Evolutionary conservation across 2,113 vertebrate species (phyloP), one percentile per base, ranked within the genome.

Genomic region (Heloderma charlesbogerti): DNA sequence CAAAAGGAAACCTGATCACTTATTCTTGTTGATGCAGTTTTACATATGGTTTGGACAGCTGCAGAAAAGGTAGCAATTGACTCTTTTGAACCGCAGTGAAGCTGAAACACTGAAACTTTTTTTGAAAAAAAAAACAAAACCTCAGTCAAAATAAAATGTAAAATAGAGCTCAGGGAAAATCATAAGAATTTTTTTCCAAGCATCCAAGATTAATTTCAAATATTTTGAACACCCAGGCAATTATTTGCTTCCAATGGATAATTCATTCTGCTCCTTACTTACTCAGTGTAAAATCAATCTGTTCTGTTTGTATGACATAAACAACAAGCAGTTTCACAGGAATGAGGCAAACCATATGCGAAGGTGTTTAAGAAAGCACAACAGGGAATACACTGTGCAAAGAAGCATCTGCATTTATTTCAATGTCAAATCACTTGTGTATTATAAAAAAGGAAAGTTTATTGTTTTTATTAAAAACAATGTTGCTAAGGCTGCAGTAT

Each of bases 401-500:
- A 97, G 97, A 93, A 95, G 97, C 97, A 98, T 98, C 97, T 98
- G 97, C 96, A 97, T 97, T 97, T 97, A 97, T 98, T 98, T 97
- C 97, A 96, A 93, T 95, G 95, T 97, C 96, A 97, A 97, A 95
- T 97, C 97, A 95, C 97, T 96, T 93, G 97, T 96, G 97, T 96
- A 95, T 97, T 97, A 97, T 97, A 98, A 98, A 98, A 98, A 97
- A 92, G 84, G 89, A 93, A 97, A 97, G 91, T 96, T 96, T 96
- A 97, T 96, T 93, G 79, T 74, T 96, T 97, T 96, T 97, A 97
- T 97, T 96, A 95, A 97, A 97, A 95, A 95, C 92, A 95, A 94
- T 87, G 94, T 97, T 93, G 90, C 92, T 93, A 51, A 85, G 69
- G 74, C 74, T 88, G 83, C 66, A 54, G 79, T 94, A 82, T 93